A percentile compares a stretch with the other conserved stretches of the same genome.
Evolutionary conservation across 2,797 vertebrate species (phyloP).

Genomic region (Malurus leucopterus): DNA sequence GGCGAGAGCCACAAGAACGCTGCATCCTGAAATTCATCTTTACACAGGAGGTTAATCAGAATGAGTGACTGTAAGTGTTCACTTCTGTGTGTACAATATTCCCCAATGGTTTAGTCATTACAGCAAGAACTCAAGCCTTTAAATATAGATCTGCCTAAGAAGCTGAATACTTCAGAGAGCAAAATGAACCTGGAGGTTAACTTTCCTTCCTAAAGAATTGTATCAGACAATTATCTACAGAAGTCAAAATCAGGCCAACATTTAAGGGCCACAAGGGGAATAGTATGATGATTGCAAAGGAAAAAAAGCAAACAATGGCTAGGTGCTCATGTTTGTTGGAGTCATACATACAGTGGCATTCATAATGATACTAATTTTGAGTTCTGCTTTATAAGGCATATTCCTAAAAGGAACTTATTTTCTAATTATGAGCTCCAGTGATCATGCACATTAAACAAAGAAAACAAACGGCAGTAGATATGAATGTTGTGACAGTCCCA

Average conservation of each 20-base stretch:
- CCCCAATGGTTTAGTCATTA: neutral
- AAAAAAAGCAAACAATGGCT: neutral
- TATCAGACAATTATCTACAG: constrained; percentile 21
- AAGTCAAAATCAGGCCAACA: constrained; percentile 30
- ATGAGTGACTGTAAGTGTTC: neutral
- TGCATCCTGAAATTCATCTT: neutral
- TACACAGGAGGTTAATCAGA: neutral
- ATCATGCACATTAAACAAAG: constrained; percentile 54
- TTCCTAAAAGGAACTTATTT: constrained; percentile 55
- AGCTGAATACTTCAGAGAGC: neutral
- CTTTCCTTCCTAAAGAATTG: neutral
- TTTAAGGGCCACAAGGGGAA: constrained; percentile 17
- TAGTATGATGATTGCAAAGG: neutral
- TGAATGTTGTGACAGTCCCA: constrained; percentile 26
- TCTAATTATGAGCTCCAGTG: constrained; percentile 62
- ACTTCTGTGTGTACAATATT: neutral
- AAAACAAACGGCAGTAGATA: constrained; percentile 30
- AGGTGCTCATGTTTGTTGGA: constrained; percentile 7
- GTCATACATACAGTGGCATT: neutral
- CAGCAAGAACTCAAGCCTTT: neutral
- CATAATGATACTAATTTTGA: constrained; percentile 20
- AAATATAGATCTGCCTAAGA: neutral
- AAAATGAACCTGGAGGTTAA: constrained; percentile 14
- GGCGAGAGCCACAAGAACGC: neutral
- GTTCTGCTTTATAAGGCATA: constrained; percentile 32